Evolutionary conservation across 1,140 invertebrate genomes (phyloP).

Genomic region (Laodelphax striatellus): DNA sequence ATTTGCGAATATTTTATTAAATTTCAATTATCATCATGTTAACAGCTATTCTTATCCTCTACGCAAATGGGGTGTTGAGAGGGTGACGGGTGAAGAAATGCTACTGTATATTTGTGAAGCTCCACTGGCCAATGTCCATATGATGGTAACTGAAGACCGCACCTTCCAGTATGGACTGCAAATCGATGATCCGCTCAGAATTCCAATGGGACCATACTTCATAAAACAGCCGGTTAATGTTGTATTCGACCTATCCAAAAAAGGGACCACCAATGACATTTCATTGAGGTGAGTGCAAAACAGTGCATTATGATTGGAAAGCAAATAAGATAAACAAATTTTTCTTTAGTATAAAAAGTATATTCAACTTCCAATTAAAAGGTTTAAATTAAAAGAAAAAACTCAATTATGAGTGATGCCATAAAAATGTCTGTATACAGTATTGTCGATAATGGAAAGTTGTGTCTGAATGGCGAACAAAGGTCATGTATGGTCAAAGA

Average conservation of each 20-base stretch:
- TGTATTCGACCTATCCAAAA: conserved; percentile 71
- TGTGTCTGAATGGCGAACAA: no score
- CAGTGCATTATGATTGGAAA: no score
- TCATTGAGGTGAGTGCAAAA: conserved; percentile 48
- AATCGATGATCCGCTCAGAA: conserved; percentile 57
- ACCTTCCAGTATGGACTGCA: conserved; percentile 73
- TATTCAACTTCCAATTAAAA: background rate
- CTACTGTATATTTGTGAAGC: conserved; percentile 85
- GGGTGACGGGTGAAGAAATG: conserved; percentile 60
- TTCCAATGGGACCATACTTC: conserved; percentile 80
- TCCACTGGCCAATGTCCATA: conserved; percentile 48
- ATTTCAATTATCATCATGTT: no score
- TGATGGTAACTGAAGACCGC: conserved; percentile 55
- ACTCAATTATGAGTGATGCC: no score
- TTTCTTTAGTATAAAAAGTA: no score
- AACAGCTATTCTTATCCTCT: conserved; percentile 57
- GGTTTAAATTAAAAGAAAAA: no score
- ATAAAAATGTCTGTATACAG: no score
- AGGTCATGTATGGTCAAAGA: no score
- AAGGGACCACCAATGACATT: conserved; percentile 56
- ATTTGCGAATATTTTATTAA: no score
- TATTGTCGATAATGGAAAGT: no score
- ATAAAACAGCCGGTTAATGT: conserved; percentile 69
- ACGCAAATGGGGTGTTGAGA: conserved; percentile 73
- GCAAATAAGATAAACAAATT: no score